Evolutionary conservation across 2,797 vertebrate genomes (phyloP).

Genomic region (Alca torda): DNA sequence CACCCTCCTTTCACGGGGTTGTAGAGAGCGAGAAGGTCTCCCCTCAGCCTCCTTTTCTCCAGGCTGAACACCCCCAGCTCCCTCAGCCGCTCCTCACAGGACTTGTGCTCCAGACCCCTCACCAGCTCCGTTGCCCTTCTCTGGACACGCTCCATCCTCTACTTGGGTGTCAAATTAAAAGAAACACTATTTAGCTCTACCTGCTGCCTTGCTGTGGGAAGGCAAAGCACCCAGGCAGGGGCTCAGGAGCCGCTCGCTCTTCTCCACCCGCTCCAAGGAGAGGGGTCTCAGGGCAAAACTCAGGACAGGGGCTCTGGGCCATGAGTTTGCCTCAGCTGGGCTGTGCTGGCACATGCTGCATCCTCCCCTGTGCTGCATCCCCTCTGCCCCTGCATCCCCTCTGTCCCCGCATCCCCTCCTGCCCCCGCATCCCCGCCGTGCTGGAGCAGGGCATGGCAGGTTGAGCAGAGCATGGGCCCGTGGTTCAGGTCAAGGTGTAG

Average conservation of each 20-base stretch:
- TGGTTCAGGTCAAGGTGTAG: not conserved
- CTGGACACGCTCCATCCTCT: not conserved
- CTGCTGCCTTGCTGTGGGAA: not conserved
- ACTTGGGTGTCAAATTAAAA: not conserved
- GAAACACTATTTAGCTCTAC: not conserved
- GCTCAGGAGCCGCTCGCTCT: not conserved
- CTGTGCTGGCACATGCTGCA: not conserved
- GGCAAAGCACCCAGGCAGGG: not conserved
- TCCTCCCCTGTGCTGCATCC: not conserved
- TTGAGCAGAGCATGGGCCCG: fast-evolving
- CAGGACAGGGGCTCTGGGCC: not conserved
- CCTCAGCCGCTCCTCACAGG: too few species aligned
- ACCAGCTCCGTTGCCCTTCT: too few species aligned
- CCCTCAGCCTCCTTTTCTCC: too few species aligned
- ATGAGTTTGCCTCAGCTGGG: not conserved
- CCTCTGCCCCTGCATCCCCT: not conserved
- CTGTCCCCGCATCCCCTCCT: not conserved
- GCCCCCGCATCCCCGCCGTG: fast-evolving
- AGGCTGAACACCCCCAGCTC: too few species aligned
- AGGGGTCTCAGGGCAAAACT: too few species aligned
- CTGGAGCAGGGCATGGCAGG: not conserved
- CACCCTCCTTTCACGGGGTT: too few species aligned
- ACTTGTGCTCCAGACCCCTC: too few species aligned
- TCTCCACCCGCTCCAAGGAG: not conserved
- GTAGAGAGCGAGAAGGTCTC: too few species aligned